Percentiles rank a stretch among this genome's conserved stretches.
Evolutionary conservation across 2,888 invertebrate species (phyloP).

Genomic region (Lathronympha strigana): DNA sequence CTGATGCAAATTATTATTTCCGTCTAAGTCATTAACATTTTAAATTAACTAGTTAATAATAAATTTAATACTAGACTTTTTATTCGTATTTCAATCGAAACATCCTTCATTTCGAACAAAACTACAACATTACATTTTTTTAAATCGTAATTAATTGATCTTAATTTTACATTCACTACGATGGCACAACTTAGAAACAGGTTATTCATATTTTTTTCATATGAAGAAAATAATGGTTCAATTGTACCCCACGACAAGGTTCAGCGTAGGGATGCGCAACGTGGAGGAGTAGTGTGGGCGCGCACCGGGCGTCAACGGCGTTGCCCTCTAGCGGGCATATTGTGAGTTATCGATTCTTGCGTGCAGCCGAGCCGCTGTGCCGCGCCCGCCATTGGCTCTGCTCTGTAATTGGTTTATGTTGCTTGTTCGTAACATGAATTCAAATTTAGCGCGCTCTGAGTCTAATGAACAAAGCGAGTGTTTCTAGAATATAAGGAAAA

Average conservation of each 20-base stretch:
- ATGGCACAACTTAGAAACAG: too few species aligned
- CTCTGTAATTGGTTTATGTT: constrained; percentile 81
- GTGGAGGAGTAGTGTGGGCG: constrained; percentile 80
- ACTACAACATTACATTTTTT: not conserved
- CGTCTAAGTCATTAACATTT: not conserved
- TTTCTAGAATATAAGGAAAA: constrained; percentile 63
- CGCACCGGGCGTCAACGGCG: constrained; percentile 71
- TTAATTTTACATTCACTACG: not conserved
- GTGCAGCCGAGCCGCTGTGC: constrained; percentile 49
- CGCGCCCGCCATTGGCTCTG: constrained; percentile 74
- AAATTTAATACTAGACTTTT: too few species aligned
- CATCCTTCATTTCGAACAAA: not conserved
- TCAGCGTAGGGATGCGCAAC: constrained; percentile 72
- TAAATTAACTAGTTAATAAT: not conserved
- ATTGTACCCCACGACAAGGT: constrained; percentile 66
- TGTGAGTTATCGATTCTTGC: constrained; percentile 83
- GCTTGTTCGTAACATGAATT: constrained; percentile 81
- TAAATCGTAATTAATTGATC: not conserved
- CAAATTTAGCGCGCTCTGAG: constrained; percentile 80
- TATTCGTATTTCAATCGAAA: not conserved
- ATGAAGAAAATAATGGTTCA: constrained; percentile 2
- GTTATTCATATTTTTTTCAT: not conserved
- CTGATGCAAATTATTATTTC: not conserved
- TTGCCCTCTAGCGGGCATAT: constrained; percentile 83
- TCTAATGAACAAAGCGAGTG: constrained; percentile 68